Evolutionary conservation across 2,888 invertebrate species (phyloP).

Genomic region (Caenorhabditis drosophilae): DNA sequence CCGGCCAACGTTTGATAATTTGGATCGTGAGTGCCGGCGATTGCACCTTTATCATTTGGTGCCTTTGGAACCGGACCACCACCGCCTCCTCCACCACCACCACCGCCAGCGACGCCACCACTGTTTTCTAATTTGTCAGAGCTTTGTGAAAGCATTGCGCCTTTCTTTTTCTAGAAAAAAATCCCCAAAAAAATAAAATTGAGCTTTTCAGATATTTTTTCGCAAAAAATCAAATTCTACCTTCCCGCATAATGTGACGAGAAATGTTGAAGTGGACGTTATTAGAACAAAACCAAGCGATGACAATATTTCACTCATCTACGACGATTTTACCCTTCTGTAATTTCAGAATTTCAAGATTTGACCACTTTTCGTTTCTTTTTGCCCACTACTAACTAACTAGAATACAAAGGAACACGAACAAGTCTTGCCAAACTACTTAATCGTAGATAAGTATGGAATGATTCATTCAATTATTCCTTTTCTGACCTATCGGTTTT

Average conservation of each 20-base stretch:
- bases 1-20: constrained; percentile 30
- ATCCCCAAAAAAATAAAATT: too few species aligned
- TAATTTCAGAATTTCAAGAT: too few species aligned
- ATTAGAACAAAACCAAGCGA: neutral
- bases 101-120: neutral
- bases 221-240: neutral
- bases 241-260: neutral
- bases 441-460: too few species aligned
- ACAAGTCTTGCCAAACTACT: too few species aligned
- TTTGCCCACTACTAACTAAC: too few species aligned
- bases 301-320: neutral
- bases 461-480: too few species aligned
- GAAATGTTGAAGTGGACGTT: neutral
- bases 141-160: neutral
- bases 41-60: constrained; percentile 5
- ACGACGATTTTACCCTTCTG: too few species aligned
- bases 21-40: constrained; percentile 20
- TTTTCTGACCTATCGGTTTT: too few species aligned
- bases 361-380: too few species aligned
- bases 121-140: neutral
- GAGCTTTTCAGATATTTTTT: too few species aligned
- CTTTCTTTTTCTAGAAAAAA: neutral
- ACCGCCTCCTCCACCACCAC: neutral
- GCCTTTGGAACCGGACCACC: constrained; percentile 4
- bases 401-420: too few species aligned